phyloP scores from a whole-genome alignment of 2,888 invertebrate species.

The Phasia obesa region DNA sequence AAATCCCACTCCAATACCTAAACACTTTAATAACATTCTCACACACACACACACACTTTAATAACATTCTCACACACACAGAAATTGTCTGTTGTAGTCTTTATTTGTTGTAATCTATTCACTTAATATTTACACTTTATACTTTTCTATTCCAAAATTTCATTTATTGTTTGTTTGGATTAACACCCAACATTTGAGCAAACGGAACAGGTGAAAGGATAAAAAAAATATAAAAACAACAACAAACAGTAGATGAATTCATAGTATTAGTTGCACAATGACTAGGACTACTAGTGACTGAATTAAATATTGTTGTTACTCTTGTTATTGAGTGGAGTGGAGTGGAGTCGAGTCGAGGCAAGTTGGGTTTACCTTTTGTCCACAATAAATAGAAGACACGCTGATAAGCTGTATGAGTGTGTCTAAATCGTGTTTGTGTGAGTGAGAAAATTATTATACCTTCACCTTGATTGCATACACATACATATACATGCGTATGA shows the following conservation, averaged over 20 bases:
- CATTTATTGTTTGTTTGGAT: constrained; percentile 69
- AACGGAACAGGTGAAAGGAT: constrained; percentile 33
- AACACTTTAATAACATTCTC: constrained; percentile 27
- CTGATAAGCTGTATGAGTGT: constrained; percentile 59
- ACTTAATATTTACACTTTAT: constrained; percentile 69
- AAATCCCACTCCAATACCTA: not conserved
- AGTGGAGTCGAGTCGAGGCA: no score
- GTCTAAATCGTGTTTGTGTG: not conserved
- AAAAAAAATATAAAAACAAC: not conserved
- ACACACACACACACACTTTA: constrained; percentile 34
- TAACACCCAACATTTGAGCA: constrained; percentile 59
- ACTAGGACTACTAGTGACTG: constrained; percentile 8
- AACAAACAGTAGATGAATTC: constrained; percentile 28
- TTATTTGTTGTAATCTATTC: constrained; percentile 56
- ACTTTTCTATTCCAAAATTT: constrained; percentile 58
- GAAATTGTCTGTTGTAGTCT: constrained; percentile 55
- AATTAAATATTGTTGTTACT: constrained; percentile 20
- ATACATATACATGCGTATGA: not conserved
- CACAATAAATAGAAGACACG: constrained; percentile 25
- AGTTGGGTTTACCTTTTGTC: constrained; percentile 48
- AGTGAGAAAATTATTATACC: constrained; percentile 8
- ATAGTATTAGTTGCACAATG: constrained; percentile 14
- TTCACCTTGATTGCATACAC: not conserved
- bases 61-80: constrained; percentile 45
- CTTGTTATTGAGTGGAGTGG: no score